Percentiles rank a stretch among this genome's conserved stretches.
These are phyloP conservation scores for Campoletis sonorensis DNA, from an alignment of 1,140 invertebrate species.

Conservation along the genomic window DNA sequence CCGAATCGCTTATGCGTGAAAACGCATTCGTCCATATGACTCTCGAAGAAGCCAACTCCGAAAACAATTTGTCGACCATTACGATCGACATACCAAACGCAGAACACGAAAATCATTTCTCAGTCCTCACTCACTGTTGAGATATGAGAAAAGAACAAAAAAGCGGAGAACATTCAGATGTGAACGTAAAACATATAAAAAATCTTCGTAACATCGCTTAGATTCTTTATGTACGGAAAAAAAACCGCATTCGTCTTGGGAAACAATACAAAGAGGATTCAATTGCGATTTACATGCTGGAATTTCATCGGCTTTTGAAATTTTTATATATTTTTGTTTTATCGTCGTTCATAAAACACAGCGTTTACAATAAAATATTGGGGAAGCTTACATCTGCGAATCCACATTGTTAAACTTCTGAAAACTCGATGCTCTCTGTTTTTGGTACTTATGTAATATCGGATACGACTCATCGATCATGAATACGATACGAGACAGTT, in stretches of 20 bases:
- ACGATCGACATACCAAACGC: not conserved
- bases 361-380: not conserved
- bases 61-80: slow-evolving; percentile 44
- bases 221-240: not conserved
- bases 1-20: not conserved
- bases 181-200: not conserved
- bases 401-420: not conserved
- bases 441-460: not conserved
- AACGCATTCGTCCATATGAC: not conserved
- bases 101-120: not conserved
- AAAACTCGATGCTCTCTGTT: not conserved
- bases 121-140: not conserved
- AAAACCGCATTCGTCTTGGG: not conserved
- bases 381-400: not conserved
- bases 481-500: not conserved
- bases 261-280: not conserved
- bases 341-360: not conserved
- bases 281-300: not conserved
- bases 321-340: not conserved
- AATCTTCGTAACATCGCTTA: not conserved
- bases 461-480: slow-evolving; percentile 3
- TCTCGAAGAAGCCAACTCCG: slow-evolving; percentile 34
- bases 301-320: not conserved
- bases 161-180: not conserved
- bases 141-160: not conserved